Evolutionary conservation across 2,797 vertebrate species (phyloP).

Genomic region (Fistularia commersonii): DNA sequence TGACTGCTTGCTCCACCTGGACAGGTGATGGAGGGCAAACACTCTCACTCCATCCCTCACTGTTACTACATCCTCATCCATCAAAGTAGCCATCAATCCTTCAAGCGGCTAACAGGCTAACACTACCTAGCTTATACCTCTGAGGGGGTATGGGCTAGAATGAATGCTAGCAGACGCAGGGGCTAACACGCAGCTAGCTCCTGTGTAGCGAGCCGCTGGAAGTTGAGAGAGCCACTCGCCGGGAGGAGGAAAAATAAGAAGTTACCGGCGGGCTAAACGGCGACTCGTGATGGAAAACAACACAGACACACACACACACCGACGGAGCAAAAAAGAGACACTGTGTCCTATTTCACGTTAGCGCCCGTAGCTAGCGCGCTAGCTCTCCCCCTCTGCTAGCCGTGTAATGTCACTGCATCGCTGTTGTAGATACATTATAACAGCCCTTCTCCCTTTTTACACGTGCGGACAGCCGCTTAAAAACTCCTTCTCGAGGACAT

Average conservation of each 20-base stretch:
- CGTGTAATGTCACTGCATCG: constrained; percentile 72
- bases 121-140: constrained; percentile 43
- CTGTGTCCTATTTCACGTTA: constrained; percentile 64
- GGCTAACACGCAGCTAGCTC: constrained; percentile 56
- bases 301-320: constrained; percentile 13
- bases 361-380: constrained; percentile 60
- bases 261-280: constrained; percentile 36
- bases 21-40: background rate
- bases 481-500: constrained; percentile 65
- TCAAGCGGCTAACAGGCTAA: constrained; percentile 46
- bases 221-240: constrained; percentile 43
- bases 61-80: background rate
- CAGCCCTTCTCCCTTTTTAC: constrained; percentile 48
- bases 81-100: background rate
- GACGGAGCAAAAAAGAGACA: constrained; percentile 36
- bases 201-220: constrained; percentile 19
- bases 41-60: background rate
- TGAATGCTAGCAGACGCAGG: constrained; percentile 56
- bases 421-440: constrained; percentile 62
- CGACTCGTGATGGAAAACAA: constrained; percentile 11
- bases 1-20: too few species aligned
- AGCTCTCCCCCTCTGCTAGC: constrained; percentile 64
- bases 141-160: constrained; percentile 33
- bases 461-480: constrained; percentile 70
- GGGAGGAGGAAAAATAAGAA: constrained; percentile 24